Evolutionary conservation across 2,113 vertebrate species (phyloP).

Genomic region (Catharus minimus): DNA sequence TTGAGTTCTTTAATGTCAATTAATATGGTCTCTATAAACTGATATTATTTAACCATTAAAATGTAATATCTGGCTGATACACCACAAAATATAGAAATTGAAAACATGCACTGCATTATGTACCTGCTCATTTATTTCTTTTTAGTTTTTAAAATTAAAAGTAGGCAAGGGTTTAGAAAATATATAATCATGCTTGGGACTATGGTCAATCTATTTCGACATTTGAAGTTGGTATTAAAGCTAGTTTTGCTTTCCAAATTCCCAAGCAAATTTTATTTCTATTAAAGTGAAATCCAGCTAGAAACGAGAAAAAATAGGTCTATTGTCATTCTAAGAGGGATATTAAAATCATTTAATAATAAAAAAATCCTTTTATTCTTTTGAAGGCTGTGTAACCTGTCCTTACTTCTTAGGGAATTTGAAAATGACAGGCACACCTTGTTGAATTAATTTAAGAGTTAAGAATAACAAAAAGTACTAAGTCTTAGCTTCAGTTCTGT

Average conservation of each 20-base stretch:
- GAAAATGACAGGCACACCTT: conserved; percentile 81
- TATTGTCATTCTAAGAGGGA: conserved; percentile 73
- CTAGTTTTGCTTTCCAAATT: conserved; percentile 71
- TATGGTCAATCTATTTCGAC: conserved; percentile 58
- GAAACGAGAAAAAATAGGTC: conserved; percentile 76
- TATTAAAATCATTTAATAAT: conserved; percentile 68
- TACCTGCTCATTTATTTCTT: conserved; percentile 71
- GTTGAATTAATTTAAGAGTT: conserved; percentile 77
- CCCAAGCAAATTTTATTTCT: conserved; percentile 74
- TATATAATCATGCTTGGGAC: conserved; percentile 64
- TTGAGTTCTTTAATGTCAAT: conserved; percentile 31
- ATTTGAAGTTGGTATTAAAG: conserved; percentile 74
- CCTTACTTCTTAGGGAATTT: conserved; percentile 73
- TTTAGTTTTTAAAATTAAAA: conserved; percentile 71
- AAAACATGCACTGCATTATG: conserved; percentile 78
- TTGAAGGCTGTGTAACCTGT: conserved; percentile 77
- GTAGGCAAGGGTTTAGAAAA: conserved; percentile 72
- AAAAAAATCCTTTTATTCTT: conserved; percentile 70
- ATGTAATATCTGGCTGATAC: conserved; percentile 54
- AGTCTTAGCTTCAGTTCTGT: conserved; percentile 85
- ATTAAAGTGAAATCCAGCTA: conserved; percentile 79
- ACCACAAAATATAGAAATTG: conserved; percentile 68
- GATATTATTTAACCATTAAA: conserved; percentile 55
- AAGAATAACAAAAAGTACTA: conserved; percentile 78
- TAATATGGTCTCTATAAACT: conserved; percentile 31